phyloP scores from a whole-genome alignment of 2,113 vertebrate genomes.

The Hydropotes inermis region DNA sequence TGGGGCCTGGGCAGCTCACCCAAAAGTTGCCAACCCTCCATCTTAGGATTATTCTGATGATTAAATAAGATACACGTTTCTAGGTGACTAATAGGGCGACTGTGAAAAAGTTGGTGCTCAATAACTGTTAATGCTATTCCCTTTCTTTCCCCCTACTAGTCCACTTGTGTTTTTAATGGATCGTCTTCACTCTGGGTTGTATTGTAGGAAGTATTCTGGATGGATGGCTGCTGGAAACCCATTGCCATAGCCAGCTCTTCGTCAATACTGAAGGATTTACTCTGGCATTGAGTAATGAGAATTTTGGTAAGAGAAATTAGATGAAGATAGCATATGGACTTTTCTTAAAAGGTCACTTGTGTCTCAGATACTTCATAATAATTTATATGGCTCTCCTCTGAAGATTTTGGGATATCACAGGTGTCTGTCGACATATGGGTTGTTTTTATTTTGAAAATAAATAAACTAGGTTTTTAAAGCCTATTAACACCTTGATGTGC shows the following conservation, averaged over 20 bases:
- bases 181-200: not conserved
- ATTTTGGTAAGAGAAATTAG: conserved; percentile 67
- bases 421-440: not conserved
- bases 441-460: conserved; percentile 18
- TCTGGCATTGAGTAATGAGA: conserved; percentile 72
- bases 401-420: not conserved
- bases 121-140: not conserved
- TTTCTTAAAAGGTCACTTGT: not conserved
- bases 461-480: not conserved
- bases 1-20: not conserved
- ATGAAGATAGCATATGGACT: not conserved
- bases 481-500: not conserved
- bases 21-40: not conserved
- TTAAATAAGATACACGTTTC: not conserved
- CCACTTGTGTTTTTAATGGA: not conserved
- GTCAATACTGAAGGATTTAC: conserved; percentile 23
- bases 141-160: not conserved
- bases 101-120: not conserved
- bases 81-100: not conserved
- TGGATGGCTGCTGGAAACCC: conserved; percentile 58
- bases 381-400: not conserved
- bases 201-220: conserved; percentile 49
- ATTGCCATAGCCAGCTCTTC: conserved; percentile 44
- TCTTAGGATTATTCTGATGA: not conserved
- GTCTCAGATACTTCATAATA: not conserved